Conservation (phyloP, 2,888 invertebrate genomes). For the Furcula furcula region DNA sequence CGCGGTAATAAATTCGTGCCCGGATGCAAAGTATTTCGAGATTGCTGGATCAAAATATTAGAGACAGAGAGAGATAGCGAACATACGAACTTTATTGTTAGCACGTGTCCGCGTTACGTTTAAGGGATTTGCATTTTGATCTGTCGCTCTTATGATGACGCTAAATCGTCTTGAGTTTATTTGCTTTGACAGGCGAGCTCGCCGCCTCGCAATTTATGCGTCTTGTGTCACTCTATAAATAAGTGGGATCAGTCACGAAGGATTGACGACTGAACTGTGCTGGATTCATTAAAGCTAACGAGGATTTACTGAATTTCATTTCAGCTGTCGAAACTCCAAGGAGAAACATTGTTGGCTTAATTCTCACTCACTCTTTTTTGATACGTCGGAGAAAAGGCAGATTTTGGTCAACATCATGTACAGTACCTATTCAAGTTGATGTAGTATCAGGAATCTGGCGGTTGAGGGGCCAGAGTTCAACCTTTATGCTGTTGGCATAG, state of each 20-base stretch:
- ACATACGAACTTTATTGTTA: constrained; percentile 57
- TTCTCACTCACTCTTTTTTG: no score
- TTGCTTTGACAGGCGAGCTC: constrained; percentile 31
- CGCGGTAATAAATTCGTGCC: constrained; percentile 57
- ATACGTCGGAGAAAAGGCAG: no score
- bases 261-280: constrained; percentile 23
- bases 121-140: constrained; percentile 46
- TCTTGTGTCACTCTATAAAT: constrained; percentile 26
- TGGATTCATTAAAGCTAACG: constrained; percentile 17
- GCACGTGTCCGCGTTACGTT: constrained; percentile 52
- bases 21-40: constrained; percentile 63
- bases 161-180: constrained; percentile 43
- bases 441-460: no score
- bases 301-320: constrained; percentile 1
- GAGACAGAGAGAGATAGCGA: constrained; percentile 38
- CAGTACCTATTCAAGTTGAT: no score
- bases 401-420: no score
- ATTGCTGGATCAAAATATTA: constrained; percentile 60
- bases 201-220: constrained; percentile 27
- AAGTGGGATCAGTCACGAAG: constrained; percentile 23
- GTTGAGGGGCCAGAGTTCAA: no score
- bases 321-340: background rate
- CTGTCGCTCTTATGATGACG: constrained; percentile 38
- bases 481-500: no score
- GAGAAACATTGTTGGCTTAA: no score